Base-by-base conservation (phyloP, 1,140 invertebrate species). In the Camponotus floridanus region DNA sequence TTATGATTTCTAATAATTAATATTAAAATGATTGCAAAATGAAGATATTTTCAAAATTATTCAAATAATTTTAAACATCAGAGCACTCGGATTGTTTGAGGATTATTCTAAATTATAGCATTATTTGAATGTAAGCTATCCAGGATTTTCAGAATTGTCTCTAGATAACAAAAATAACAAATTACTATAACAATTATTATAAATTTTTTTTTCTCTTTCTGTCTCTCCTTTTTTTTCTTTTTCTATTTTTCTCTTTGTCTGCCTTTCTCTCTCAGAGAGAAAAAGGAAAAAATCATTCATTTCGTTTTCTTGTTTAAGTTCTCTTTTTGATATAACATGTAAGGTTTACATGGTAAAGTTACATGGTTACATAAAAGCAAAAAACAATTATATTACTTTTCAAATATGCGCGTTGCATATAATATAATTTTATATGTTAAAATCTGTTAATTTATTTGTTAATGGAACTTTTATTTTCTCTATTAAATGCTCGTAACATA, bases 371-470 rank as follows among this genome's bases (percentile, higher is more conserved):
- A 62, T 21, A 68, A 31, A 39, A 18, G 33, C 36, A 31, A 33
- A 26, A 42, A 18, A 81, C 42, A 74, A 39, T 73, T 26, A 33
- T 1, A 62, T 73, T 55, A 55, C 26, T 73, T 42, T 33, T 26
- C 18, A 45, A 33, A 70, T 57, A 26, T 26, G 26, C 26, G 51
- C 33, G 7, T 11, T 4, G 3, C 55, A 36, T 15, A 33, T 36
- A 61, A 45, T 26, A 39, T 48, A 62, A 83, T 73, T 83, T 74
- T 45, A 33, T 36, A 61, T 13, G 15, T 73, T 33, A 61, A 8
- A 36, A 42, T 42, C 39, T 61, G 11, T 48, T 83, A 73, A 83
- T 62, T 74, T 73, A 74, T 83, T 36, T 62, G 67, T 48, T 70
- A 33, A 13, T 26, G 18, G 21, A 31, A 61, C 15, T 70, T 51